Conservation (phyloP, 2,113 vertebrate species). For the Eptatretus burgeri region DNA sequence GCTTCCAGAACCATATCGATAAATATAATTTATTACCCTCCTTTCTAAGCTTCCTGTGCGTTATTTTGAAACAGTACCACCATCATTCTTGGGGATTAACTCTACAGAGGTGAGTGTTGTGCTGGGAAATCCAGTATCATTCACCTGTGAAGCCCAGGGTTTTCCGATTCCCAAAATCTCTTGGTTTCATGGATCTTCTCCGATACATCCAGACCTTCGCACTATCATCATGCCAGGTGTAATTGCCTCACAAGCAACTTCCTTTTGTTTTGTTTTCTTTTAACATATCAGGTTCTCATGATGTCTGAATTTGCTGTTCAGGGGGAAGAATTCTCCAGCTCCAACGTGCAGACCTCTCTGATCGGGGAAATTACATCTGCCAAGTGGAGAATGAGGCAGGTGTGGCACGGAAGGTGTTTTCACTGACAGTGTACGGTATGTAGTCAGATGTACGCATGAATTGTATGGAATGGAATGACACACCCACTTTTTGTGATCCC, state of each 20-base stretch:
- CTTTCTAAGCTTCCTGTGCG: no score
- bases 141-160: conserved; percentile 56
- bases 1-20: not conserved
- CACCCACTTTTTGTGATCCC: no score
- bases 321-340: conserved; percentile 63
- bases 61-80: conserved; percentile 30
- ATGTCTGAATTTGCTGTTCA: conserved; percentile 13
- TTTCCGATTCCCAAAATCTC: conserved; percentile 58
- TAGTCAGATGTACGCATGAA: conserved; percentile 7
- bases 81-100: conserved; percentile 30
- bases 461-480: no score
- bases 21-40: conserved; percentile 9
- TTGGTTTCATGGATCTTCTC: conserved; percentile 22
- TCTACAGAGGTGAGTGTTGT: conserved; percentile 56
- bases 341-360: conserved; percentile 37
- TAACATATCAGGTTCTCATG: not conserved
- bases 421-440: conserved; percentile 58
- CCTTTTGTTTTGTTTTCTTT: no score
- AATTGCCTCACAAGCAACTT: no score
- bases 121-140: conserved; percentile 54
- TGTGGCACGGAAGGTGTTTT: conserved; percentile 39
- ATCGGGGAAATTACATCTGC: conserved; percentile 58
- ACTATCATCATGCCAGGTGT: no score
- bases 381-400: conserved; percentile 59
- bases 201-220: no score